A percentile compares a stretch with the other conserved stretches of the same genome.
phyloP scores from a whole-genome alignment of 1,140 invertebrate species.

The Hypsibius dujardini region DNA sequence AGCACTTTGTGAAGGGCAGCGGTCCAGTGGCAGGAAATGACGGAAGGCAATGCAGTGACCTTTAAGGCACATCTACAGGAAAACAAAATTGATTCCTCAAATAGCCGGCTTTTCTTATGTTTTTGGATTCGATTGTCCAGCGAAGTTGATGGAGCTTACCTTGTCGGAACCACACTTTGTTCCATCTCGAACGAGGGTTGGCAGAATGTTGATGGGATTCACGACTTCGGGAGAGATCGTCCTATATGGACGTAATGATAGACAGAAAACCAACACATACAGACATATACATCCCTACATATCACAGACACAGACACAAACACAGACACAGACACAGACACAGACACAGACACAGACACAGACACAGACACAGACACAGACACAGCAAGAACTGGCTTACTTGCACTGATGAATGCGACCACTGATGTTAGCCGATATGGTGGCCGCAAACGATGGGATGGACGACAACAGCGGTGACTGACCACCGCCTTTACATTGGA shows the following conservation, averaged over 20 bases:
- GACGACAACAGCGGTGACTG: neutral
- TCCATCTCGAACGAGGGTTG: neutral
- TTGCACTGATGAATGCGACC: neutral
- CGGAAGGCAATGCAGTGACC: neutral
- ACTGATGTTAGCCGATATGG: neutral
- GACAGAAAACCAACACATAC: too few species aligned
- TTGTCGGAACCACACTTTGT: neutral
- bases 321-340: too few species aligned
- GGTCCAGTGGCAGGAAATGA: neutral
- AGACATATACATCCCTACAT: too few species aligned
- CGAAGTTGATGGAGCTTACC: too few species aligned
- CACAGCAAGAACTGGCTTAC: too few species aligned
- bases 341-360: too few species aligned
- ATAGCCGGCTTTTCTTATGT: too few species aligned
- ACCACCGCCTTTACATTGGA: neutral
- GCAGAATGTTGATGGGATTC: neutral
- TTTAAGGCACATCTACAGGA: slow-evolving; percentile 1
- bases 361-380: too few species aligned
- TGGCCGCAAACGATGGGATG: neutral
- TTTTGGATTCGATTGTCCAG: too few species aligned
- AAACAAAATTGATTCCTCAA: too few species aligned
- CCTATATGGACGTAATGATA: too few species aligned
- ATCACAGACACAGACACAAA: too few species aligned
- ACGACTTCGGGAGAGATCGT: neutral
- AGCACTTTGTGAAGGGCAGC: neutral